Base-by-base conservation (phyloP, 2,888 invertebrate species). In the Tenthredo notha region DNA sequence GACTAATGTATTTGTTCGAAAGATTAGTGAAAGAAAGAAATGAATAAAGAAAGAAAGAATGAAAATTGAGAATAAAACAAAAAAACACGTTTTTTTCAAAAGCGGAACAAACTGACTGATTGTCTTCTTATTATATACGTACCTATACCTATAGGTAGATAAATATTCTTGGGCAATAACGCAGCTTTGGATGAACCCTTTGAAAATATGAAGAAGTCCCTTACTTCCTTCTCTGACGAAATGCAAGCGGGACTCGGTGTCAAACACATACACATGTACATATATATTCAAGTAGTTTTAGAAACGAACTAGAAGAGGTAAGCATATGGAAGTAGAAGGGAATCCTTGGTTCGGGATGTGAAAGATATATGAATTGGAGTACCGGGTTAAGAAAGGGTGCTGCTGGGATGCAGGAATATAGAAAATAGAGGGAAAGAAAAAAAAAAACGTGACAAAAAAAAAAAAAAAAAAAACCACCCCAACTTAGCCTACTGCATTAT, bases 311-410 rank as follows among this genome's bases (percentile, higher is more conserved):
- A 37, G 80, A 61, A 61, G 29, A 40, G 61, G 33, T 21, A 33
- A 58, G 78, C 18, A 78, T 25, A 54, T 54, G 83, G 47, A 61
- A 50, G 33, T 37, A 67, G n/a, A 54, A 77, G 33, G 54, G 67
- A 83, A 83, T 83, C 83, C 18, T 67, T 25, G 67, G 25, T 33
- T 33, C 43, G 83, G 83, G 83, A 47, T 67, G 70, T 67, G 83
- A 70, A 67, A 83, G 83, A 83, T 83, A 83, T 83, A 83, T 83
- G 83, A 83, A 83, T 83, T 67, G 83, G 83, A 83, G 83, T 83
- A 83, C 83, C 83, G 83, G 65, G 61, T 47, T 33, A 29, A 61
- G 43, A 83, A 83, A 83, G 83, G 83, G 83, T 83, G 83, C 43
- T 25, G 43, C 43, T 25, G 43, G 40, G 61, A 25, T 61, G 65